phyloP scores from a whole-genome alignment of 2,797 vertebrate species.

The Poeciliopsis paucimaculata region DNA sequence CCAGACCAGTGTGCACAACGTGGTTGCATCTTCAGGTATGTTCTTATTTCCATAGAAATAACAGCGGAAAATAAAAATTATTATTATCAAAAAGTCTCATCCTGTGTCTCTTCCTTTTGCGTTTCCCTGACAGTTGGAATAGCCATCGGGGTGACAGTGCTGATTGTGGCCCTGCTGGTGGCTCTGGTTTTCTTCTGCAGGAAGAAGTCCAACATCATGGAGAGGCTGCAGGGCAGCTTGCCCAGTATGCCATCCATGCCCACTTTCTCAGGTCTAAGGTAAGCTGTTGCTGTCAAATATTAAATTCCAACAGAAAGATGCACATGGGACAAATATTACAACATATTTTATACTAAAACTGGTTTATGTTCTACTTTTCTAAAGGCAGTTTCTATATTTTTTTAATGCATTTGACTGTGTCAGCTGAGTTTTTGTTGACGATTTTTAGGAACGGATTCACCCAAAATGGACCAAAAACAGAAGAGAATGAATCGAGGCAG shows the following conservation, averaged over 20 bases:
- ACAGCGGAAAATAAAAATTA: not conserved
- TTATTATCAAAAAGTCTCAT: not conserved
- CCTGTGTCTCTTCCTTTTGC: not conserved
- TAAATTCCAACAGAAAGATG: not conserved
- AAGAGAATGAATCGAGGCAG: conserved; percentile 5
- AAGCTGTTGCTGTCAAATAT: not conserved
- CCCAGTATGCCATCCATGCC: conserved; percentile 45
- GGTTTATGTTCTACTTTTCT: not conserved
- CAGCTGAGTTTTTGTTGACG: conserved; percentile 8
- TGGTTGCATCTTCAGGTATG: conserved; percentile 64
- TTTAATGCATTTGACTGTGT: not conserved
- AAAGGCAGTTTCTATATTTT: not conserved
- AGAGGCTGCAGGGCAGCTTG: conserved; percentile 48
- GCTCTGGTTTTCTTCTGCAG: conserved; percentile 63
- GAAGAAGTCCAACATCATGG: conserved; percentile 65
- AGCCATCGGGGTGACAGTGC: conserved; percentile 73
- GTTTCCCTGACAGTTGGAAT: conserved; percentile 66
- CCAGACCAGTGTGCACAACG: conserved; percentile 43
- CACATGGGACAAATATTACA: not conserved
- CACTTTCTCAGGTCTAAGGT: conserved; percentile 67
- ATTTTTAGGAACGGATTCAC: conserved; percentile 52
- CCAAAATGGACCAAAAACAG: conserved; percentile 8
- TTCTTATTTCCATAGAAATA: conserved; percentile 3
- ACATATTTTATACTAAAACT: not conserved
- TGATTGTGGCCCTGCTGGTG: conserved; percentile 62